A percentile compares a stretch with the other conserved stretches of the same genome.
These are phyloP conservation scores for Amazonetta brasiliensis DNA, from an alignment of 2,797 vertebrate species.

Conservation along the genomic window DNA sequence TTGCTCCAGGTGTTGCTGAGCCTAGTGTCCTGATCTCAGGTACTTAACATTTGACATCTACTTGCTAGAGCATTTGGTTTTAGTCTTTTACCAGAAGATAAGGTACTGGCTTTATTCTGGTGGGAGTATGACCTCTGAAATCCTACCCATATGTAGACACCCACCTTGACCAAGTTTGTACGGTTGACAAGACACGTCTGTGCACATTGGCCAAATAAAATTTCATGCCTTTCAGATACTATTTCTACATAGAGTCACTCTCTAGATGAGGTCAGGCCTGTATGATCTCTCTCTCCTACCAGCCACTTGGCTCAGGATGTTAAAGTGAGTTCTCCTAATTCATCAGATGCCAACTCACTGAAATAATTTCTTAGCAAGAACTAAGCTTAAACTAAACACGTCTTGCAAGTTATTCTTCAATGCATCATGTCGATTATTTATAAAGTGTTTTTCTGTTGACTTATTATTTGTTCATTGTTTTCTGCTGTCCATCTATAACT, in stretches of 20 bases:
- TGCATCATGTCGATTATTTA: neutral
- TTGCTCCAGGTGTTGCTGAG: neutral
- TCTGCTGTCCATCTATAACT: neutral
- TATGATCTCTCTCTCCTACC: neutral
- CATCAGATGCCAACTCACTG: neutral
- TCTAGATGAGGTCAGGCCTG: neutral
- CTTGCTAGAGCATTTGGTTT: neutral
- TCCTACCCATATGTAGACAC: neutral
- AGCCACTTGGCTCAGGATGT: neutral
- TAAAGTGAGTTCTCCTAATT: neutral
- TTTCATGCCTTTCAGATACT: neutral
- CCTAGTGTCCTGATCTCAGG: neutral
- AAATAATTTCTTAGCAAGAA: neutral
- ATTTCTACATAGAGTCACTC: neutral
- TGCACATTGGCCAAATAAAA: neutral
- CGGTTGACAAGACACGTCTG: accelerated
- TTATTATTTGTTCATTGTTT: neutral
- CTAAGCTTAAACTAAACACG: neutral
- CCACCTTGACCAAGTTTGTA: neutral
- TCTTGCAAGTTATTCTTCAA: neutral
- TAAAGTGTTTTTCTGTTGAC: neutral
- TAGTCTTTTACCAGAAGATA: neutral
- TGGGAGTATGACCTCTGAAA: neutral
- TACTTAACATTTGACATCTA: neutral
- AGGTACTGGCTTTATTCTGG: neutral